A percentile compares a stretch with the other conserved stretches of the same genome.
phyloP scores from a whole-genome alignment of 2,888 invertebrate species.

The Ectemnius cavifrons region DNA sequence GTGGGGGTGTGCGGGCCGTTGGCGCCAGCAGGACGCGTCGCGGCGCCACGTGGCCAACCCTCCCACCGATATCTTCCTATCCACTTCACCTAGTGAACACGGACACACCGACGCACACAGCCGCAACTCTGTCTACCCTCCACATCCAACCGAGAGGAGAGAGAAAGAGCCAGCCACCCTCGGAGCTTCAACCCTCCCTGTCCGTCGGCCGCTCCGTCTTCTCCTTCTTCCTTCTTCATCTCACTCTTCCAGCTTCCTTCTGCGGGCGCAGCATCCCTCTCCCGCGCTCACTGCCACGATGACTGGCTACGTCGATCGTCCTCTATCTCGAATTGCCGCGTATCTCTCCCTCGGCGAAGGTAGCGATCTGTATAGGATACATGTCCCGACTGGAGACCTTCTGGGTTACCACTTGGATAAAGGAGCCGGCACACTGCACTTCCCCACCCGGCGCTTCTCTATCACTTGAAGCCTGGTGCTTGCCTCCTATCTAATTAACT shows the following conservation, averaged over 20 bases:
- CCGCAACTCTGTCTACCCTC: constrained; percentile 27
- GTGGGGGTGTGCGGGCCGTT: constrained; percentile 65
- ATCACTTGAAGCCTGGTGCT: too few relatives aligned
- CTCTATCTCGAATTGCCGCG: constrained; percentile 56
- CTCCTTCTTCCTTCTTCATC: constrained; percentile 43
- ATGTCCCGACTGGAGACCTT: too few relatives aligned
- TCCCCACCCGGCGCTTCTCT: too few relatives aligned
- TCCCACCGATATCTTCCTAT: constrained; percentile 58
- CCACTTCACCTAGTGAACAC: constrained; percentile 46
- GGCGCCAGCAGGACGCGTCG: constrained; percentile 77
- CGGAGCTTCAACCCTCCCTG: constrained; percentile 37
- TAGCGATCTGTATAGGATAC: constrained; percentile 3
- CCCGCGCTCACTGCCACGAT: constrained; percentile 13
- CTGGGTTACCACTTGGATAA: too few relatives aligned
- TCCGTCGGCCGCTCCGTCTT: constrained; percentile 26
- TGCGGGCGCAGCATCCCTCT: constrained; percentile 7
- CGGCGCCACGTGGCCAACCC: constrained; percentile 76
- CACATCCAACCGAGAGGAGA: constrained; percentile 2
- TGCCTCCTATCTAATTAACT: too few relatives aligned
- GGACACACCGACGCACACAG: constrained; percentile 36
- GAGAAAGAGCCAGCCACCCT: not conserved
- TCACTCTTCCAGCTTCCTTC: constrained; percentile 20
- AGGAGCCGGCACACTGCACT: too few relatives aligned
- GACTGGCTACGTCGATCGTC: constrained; percentile 24
- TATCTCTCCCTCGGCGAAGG: constrained; percentile 36